phyloP scores from a whole-genome alignment of 2,113 vertebrate species.

The Malaclemys terrapin region DNA sequence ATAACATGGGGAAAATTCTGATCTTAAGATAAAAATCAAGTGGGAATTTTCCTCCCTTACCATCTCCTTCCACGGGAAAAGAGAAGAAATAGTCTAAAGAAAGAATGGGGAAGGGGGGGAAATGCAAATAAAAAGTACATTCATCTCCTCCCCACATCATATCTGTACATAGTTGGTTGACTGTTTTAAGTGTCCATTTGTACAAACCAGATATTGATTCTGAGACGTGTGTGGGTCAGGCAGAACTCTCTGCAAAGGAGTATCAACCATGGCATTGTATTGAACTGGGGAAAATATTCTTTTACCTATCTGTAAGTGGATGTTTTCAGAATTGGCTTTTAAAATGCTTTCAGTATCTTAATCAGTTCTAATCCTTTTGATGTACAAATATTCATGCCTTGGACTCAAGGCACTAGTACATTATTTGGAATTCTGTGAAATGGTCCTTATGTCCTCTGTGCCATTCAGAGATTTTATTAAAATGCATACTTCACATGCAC shows the following conservation, averaged over 20 bases:
- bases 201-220: not conserved
- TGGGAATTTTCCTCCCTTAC: not conserved
- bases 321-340: not conserved
- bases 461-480: not conserved
- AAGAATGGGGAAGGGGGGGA: not conserved
- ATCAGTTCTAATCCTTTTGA: not conserved
- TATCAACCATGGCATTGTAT: not conserved
- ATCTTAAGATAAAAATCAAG: not conserved
- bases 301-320: accelerated
- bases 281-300: not conserved
- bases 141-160: not conserved
- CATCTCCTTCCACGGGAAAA: constrained; percentile 45
- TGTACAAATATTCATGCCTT: accelerated
- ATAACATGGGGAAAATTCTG: not conserved
- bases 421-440: not conserved
- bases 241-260: not conserved
- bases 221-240: accelerated
- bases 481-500: not conserved
- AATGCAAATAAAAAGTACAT: constrained; percentile 1
- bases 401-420: not conserved
- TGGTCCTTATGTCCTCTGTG: accelerated
- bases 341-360: not conserved
- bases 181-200: not conserved
- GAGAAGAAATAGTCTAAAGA: constrained; percentile 40
- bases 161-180: not conserved